A percentile compares a stretch with the other conserved stretches of the same genome.
phyloP scores from a whole-genome alignment of 2,888 invertebrate genomes.

The Barypeithes pellucidus region DNA sequence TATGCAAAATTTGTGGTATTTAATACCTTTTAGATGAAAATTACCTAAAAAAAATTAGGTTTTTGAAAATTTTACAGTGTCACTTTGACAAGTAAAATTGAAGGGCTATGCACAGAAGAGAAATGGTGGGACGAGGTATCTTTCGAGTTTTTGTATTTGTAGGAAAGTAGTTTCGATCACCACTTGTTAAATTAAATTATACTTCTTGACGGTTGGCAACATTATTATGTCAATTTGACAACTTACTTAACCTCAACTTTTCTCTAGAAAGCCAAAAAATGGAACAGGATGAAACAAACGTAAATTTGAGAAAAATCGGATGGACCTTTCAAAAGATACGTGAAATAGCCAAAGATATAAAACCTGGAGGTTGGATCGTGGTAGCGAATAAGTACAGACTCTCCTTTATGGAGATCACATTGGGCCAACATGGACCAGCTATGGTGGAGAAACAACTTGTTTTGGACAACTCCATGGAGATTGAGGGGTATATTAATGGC shows the following conservation, averaged over 20 bases:
- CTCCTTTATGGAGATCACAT: conserved; percentile 37
- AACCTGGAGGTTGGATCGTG: conserved; percentile 38
- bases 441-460: conserved; percentile 34
- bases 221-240: conserved; percentile 13
- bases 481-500: conserved; percentile 24
- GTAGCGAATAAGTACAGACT: conserved; percentile 37
- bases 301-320: conserved; percentile 24
- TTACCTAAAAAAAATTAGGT: background rate
- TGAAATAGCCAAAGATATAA: conserved; percentile 38
- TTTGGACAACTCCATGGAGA: conserved; percentile 24
- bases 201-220: background rate
- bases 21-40: background rate
- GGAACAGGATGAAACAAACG: conserved; percentile 23
- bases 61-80: background rate
- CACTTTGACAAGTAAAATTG: background rate
- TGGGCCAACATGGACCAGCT: conserved; percentile 36
- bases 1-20: background rate
- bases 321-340: conserved; percentile 33
- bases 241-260: background rate
- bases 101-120: too few relatives aligned
- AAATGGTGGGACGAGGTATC: too few relatives aligned
- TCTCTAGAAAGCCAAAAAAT: conserved; percentile 6
- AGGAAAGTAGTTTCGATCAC: conserved; percentile 2
- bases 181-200: background rate
- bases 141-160: background rate